Percentiles rank a stretch among this genome's conserved stretches.
phyloP scores from a whole-genome alignment of 2,888 invertebrate genomes.

The Tridacna crocea region DNA sequence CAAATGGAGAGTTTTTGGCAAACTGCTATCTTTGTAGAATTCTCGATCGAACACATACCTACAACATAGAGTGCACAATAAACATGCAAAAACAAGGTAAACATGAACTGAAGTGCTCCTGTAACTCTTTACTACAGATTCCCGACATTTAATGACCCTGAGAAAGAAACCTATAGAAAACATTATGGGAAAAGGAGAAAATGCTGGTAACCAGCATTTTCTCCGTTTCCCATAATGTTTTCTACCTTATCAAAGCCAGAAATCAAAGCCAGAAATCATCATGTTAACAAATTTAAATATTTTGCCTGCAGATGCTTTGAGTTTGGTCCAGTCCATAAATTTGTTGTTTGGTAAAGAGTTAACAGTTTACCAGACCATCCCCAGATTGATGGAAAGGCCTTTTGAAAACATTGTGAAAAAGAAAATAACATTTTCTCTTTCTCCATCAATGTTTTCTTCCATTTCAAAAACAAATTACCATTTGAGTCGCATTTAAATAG shows the following conservation, averaged over 20 bases:
- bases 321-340: too few relatives aligned
- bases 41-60: conserved; percentile 79
- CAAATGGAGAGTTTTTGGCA: conserved; percentile 70
- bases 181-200: background rate
- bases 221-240: background rate
- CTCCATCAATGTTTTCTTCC: background rate
- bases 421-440: background rate
- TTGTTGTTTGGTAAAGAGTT: too few relatives aligned
- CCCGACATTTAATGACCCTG: background rate
- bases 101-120: background rate
- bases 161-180: background rate
- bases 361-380: too few relatives aligned
- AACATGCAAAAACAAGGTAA: background rate
- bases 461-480: background rate
- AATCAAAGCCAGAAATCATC: too few relatives aligned
- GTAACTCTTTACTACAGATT: background rate
- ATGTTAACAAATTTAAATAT: too few relatives aligned
- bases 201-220: background rate
- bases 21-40: conserved; percentile 75
- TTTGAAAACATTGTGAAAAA: background rate
- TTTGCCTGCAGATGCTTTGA: too few relatives aligned
- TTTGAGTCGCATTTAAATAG: background rate
- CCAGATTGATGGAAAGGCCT: too few relatives aligned
- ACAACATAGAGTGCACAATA: conserved; percentile 36
- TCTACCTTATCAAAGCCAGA: too few relatives aligned